Conservation (phyloP, 2,113 vertebrate genomes). For the Hymenochirus boettgeri region DNA sequence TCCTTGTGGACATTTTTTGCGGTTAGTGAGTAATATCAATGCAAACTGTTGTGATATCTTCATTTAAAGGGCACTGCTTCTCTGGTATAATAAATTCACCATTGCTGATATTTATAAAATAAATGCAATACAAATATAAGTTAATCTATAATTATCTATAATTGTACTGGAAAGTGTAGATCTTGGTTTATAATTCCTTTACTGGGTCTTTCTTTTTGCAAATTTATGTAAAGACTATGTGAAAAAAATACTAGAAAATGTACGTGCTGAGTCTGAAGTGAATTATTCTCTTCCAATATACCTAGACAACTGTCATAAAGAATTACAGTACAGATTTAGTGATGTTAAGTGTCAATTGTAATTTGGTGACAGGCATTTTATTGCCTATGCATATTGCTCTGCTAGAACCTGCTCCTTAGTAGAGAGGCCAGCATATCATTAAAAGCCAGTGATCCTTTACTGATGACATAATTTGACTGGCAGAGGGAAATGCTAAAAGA, state of each 20-base stretch:
- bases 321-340: slow-evolving; percentile 76
- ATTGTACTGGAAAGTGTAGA: no score
- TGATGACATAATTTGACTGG: slow-evolving; percentile 87
- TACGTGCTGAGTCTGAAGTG: slow-evolving; percentile 68
- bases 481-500: slow-evolving; percentile 71
- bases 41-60: no score
- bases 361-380: slow-evolving; percentile 81
- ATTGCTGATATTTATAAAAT: no score
- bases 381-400: slow-evolving; percentile 74
- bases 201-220: slow-evolving; percentile 62
- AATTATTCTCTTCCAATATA: slow-evolving; percentile 80
- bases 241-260: slow-evolving; percentile 68
- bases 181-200: slow-evolving; percentile 64
- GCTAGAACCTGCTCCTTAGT: slow-evolving; percentile 67
- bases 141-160: no score
- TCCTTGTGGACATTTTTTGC: no score
- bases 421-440: slow-evolving; percentile 76
- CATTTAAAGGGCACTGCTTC: no score
- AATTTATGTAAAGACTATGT: slow-evolving; percentile 69
- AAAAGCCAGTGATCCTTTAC: slow-evolving; percentile 83
- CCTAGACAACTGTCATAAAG: slow-evolving; percentile 75
- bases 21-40: no score
- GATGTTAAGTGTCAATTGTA: slow-evolving; percentile 80
- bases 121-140: no score
- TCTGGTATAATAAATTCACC: no score